These are phyloP conservation scores for Oxyteleia sp. DNA, from an alignment of 2,888 invertebrate species.

Conservation along the genomic window DNA sequence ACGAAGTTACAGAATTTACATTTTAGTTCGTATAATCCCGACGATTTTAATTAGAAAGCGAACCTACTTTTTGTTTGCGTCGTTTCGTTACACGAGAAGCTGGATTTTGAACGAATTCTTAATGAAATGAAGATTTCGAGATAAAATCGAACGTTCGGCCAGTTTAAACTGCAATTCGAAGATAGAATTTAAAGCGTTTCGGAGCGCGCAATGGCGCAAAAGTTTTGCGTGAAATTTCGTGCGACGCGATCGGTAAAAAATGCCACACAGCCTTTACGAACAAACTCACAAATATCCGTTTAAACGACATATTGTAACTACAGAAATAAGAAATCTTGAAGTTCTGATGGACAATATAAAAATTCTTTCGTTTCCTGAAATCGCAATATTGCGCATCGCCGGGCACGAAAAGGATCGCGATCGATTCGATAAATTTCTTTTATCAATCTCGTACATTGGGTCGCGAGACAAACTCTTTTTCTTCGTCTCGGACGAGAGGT, in stretches of 20 bases:
- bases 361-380: slow-evolving; percentile 55
- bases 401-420: slow-evolving; percentile 46
- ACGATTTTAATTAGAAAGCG: slow-evolving; percentile 43
- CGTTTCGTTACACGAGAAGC: not conserved
- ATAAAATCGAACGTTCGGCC: slow-evolving; percentile 10
- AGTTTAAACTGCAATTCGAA: slow-evolving; percentile 8
- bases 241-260: slow-evolving; percentile 3
- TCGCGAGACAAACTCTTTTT: slow-evolving; percentile 63
- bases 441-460: slow-evolving; percentile 73
- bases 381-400: slow-evolving; percentile 61
- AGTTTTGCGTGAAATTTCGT: not conserved
- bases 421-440: slow-evolving; percentile 74
- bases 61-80: slow-evolving; percentile 33
- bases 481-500: slow-evolving; percentile 47
- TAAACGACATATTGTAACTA: slow-evolving; percentile 35
- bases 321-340: slow-evolving; percentile 43
- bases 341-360: slow-evolving; percentile 57
- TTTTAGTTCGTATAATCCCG: slow-evolving; percentile 37
- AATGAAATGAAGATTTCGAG: slow-evolving; percentile 38
- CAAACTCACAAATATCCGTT: slow-evolving; percentile 23
- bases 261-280: not conserved
- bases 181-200: slow-evolving; percentile 5
- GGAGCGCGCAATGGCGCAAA: not conserved
- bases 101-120: slow-evolving; percentile 21
- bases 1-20: slow-evolving; percentile 32